Evolutionary conservation across 1,140 invertebrate species (phyloP).

Genomic region (Atta texana): DNA sequence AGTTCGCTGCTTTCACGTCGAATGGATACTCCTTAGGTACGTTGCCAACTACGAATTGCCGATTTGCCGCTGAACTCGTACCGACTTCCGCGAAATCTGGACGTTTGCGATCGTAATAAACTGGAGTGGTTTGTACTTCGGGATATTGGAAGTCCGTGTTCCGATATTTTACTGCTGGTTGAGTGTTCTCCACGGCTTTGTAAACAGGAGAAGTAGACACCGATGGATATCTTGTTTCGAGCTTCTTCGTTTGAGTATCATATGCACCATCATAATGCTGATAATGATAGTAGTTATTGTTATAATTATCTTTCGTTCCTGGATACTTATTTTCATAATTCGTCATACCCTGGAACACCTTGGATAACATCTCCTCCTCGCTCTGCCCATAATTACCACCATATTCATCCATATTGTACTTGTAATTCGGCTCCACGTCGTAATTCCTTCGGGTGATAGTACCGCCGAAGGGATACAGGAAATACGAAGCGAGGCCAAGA

Average conservation of each 20-base stretch:
- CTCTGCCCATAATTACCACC: slow-evolving; percentile 88
- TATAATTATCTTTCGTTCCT: slow-evolving; percentile 70
- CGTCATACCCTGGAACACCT: slow-evolving; percentile 91
- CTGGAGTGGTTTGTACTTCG: slow-evolving; percentile 75
- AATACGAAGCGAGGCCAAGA: slow-evolving; percentile 91
- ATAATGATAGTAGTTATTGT: slow-evolving; percentile 80
- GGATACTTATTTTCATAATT: slow-evolving; percentile 76
- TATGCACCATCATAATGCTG: slow-evolving; percentile 75
- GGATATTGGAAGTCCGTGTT: slow-evolving; percentile 83
- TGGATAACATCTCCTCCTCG: slow-evolving; percentile 91
- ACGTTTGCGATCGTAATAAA: slow-evolving; percentile 79
- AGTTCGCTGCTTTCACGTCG: slow-evolving; percentile 45
- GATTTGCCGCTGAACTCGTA: slow-evolving; percentile 73
- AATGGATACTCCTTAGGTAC: slow-evolving; percentile 82
- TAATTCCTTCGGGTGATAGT: slow-evolving; percentile 89
- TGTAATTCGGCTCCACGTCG: slow-evolving; percentile 88
- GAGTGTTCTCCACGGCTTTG: slow-evolving; percentile 76
- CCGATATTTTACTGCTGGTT: slow-evolving; percentile 77
- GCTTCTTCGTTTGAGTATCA: slow-evolving; percentile 72
- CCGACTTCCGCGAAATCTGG: slow-evolving; percentile 57
- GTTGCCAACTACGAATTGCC: slow-evolving; percentile 84
- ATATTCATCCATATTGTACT: slow-evolving; percentile 89
- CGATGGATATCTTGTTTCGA: slow-evolving; percentile 69
- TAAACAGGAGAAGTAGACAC: slow-evolving; percentile 66
- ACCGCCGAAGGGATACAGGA: slow-evolving; percentile 91